Base-by-base conservation (phyloP, 2,888 invertebrate species). In the Heliconius charithonia region DNA sequence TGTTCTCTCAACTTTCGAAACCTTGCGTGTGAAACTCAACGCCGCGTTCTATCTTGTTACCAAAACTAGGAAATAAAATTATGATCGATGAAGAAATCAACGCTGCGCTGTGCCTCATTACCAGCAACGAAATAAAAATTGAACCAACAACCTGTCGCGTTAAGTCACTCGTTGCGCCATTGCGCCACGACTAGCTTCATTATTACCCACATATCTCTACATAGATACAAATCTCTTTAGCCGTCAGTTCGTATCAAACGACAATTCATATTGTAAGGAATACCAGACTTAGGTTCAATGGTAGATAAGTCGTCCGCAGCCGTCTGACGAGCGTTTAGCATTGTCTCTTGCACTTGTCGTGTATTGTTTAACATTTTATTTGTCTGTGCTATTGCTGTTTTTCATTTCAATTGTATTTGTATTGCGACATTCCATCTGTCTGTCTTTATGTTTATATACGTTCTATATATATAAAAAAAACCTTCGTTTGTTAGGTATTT, bases 341-440 rank as follows among this genome's bases (percentile, higher is more conserved):
- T 63, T 65, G 62, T 62, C 63, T 16, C 22, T 80, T 75, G 79
- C 71, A 75, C 77, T 79, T 81, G 80, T 77, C 79, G 79, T 66
- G 77, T 75, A 77, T 81, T 81, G 80, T 80, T 80, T 67, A 56
- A 75, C 62, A 74, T 79, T 77, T 77, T 71, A 77, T 81, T 79
- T 79, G 67, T 79, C 72, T 77, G 62, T 51, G 59, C 73, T 62
- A 79, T 77, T 79, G 79, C 37, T 76, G 63, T 77, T 74, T 62
- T 79, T 77, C 70, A 79, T 76, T 74, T 74, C 41, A 41, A 29
- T 19, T 62, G 45, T 74, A 4, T 65, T 45, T 45, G 25, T 45
- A 69, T 69, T 69, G 69, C 16, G 63, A 25, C 7, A 69, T 69
- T n/a, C 25, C n/a, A 16, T 69, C 69, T 69, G 69, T 41, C 69